Evolutionary conservation across 2,113 vertebrate genomes (phyloP), one percentile per base, ranked within the genome.

Genomic region (Myocastor coypus): DNA sequence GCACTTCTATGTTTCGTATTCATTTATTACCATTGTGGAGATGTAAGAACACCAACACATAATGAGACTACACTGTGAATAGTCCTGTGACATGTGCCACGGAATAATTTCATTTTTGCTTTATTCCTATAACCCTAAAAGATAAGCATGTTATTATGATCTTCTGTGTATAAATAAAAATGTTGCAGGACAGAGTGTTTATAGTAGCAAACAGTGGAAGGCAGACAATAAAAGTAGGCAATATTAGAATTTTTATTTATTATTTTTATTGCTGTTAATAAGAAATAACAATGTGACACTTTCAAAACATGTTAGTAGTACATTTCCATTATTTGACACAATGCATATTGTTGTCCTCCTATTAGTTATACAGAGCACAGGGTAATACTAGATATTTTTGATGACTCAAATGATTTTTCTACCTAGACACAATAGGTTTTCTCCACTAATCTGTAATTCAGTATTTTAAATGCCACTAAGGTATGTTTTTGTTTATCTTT

Each of bases 81-180:
- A 61, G 2, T 89, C 28, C 78, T 75, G 16, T 61, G 55, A 89
- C 32, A 3, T 4, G 13, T 75, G 4, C 34, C 34, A 11, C 63
- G 37, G 46, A 95, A 87, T 85, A 3, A 90, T 84, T 90, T 87
- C 55, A 24, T 92, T 89, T 22, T 80, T 92, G 71, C 32, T 69
- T 55, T 82, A 34, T 89, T 37, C 34, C n/a, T 64, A 57, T 1
- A 64, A 50, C 12, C 32, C 30, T 81, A 4, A 50, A 68, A 64
- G 26, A 81, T 69, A 32, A 64, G 7, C 6, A 37, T 80, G 12
- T 30, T 88, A 63, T 78, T 91, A 40, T 81, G 73, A 81, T 63
- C 13, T 32, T 57, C 64, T 66, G n/a, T 83, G 32, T 37, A 16
- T 63, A 77, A n/a, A 68, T 32, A 77, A 85, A 71, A n/a, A 40